Evolutionary conservation across 2,888 invertebrate species (phyloP).

Genomic region (Chironomus riparius): DNA sequence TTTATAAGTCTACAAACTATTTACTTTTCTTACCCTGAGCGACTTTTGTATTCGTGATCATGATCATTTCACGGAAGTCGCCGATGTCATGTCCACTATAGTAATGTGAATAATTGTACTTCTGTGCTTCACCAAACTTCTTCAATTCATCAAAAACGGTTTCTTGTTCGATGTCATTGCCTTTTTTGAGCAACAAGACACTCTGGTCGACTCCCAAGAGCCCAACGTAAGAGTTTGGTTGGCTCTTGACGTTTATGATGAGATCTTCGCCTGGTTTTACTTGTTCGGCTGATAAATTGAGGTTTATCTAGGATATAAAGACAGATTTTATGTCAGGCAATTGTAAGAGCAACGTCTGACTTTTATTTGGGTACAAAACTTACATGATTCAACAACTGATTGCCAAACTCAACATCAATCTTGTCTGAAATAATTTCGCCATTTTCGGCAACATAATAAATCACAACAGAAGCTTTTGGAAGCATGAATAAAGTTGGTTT

Average conservation of each 20-base stretch:
- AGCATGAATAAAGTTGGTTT: slow-evolving; percentile 62
- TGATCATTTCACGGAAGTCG: not conserved
- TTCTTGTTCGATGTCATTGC: slow-evolving; percentile 43
- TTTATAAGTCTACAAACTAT: not conserved
- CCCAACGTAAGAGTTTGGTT: slow-evolving; percentile 78
- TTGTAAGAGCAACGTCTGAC: too few relatives aligned
- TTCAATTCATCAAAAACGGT: not conserved
- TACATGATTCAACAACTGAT: slow-evolving; percentile 71
- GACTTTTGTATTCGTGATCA: slow-evolving; percentile 22
- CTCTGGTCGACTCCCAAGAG: slow-evolving; percentile 83
- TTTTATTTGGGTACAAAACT: too few relatives aligned
- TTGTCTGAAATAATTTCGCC: slow-evolving; percentile 77
- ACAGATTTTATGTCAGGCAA: too few relatives aligned
- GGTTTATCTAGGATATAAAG: slow-evolving; percentile 48
- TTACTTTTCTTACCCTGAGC: slow-evolving; percentile 13
- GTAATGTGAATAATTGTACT: not conserved
- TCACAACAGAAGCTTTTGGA: slow-evolving; percentile 69
- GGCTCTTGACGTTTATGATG: slow-evolving; percentile 66
- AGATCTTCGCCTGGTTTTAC: slow-evolving; percentile 70
- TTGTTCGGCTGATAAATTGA: slow-evolving; percentile 53
- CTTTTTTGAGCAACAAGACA: slow-evolving; percentile 62
- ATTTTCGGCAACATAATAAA: slow-evolving; percentile 61
- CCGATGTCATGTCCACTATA: not conserved
- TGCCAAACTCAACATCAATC: slow-evolving; percentile 65
- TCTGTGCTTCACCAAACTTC: not conserved